A percentile compares a stretch with the other conserved stretches of the same genome.
These are phyloP conservation scores for Synergus umbraculus DNA, from an alignment of 2,888 invertebrate genomes.

Conservation along the genomic window DNA sequence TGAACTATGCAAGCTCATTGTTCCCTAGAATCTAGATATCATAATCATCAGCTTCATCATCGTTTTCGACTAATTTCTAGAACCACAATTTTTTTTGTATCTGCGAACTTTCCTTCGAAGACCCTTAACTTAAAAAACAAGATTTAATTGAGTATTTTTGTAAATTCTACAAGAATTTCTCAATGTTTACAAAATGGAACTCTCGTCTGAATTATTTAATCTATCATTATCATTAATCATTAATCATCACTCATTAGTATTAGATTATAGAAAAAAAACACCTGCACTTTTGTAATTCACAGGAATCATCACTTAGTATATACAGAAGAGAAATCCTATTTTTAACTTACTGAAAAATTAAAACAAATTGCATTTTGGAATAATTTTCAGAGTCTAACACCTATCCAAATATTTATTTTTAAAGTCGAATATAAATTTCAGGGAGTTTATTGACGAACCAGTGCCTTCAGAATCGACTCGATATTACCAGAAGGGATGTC, in stretches of 20 bases:
- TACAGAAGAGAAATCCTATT: not conserved
- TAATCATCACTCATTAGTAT: not conserved
- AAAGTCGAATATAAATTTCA: conserved; percentile 42
- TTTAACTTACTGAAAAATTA: not conserved
- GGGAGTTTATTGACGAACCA: conserved; percentile 62
- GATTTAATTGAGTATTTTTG: not conserved
- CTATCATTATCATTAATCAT: not conserved
- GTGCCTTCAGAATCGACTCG: conserved; percentile 63
- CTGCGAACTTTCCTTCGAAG: too few species aligned
- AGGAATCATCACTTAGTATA: conserved; percentile 1
- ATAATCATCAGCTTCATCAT: conserved; percentile 38
- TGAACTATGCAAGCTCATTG: conserved; percentile 34
- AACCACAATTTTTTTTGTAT: not conserved
- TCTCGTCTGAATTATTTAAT: conserved; percentile 5
- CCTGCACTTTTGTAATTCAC: not conserved
- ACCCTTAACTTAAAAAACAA: too few species aligned
- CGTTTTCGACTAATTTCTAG: not conserved
- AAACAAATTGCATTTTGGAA: not conserved
- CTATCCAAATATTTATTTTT: not conserved
- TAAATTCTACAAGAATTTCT: not conserved
- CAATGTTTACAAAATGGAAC: not conserved
- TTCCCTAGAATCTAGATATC: conserved; percentile 33
- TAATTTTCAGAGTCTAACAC: not conserved
- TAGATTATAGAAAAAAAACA: conserved; percentile 28
- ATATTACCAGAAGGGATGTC: conserved; percentile 59